Conservation (phyloP, 2,888 invertebrate species). For the Stomorhina lunata region DNA sequence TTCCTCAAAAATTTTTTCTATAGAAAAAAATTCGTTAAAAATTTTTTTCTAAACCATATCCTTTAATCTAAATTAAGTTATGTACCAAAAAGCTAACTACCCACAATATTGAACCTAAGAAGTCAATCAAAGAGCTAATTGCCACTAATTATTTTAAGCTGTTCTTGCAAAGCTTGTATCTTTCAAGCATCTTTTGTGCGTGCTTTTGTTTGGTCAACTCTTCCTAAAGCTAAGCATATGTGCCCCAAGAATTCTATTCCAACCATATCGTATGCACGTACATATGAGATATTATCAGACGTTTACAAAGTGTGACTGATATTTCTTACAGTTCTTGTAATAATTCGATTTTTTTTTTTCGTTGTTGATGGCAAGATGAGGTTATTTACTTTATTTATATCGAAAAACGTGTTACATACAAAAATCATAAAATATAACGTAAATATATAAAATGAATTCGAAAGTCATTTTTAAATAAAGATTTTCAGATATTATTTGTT, state of each 20-base stretch:
- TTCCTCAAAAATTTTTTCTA: too few relatives aligned
- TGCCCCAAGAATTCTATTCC: constrained; percentile 31
- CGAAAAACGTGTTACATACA: constrained; percentile 12
- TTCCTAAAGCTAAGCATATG: background rate
- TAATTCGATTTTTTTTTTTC: constrained; percentile 2
- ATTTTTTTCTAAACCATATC: too few relatives aligned
- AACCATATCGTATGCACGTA: background rate
- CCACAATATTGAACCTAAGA: too few relatives aligned
- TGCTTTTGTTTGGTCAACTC: background rate
- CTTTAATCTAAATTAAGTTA: too few relatives aligned
- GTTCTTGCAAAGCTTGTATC: too few relatives aligned
- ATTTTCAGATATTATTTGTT: background rate
- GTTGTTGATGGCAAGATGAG: constrained; percentile 25
- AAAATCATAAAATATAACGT: background rate
- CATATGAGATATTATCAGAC: constrained; percentile 48
- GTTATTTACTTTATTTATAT: constrained; percentile 38
- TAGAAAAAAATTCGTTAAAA: too few relatives aligned
- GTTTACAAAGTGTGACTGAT: constrained; percentile 57
- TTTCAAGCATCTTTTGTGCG: background rate
- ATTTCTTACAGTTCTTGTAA: constrained; percentile 1
- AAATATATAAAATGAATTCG: constrained; percentile 28
- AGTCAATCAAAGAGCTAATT: too few relatives aligned
- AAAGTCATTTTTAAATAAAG: constrained; percentile 40
- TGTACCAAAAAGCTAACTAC: too few relatives aligned
- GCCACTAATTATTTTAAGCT: too few relatives aligned